Conservation (phyloP, 92 coral and sea anemone genomes). For the Desmophyllum pertusum region DNA sequence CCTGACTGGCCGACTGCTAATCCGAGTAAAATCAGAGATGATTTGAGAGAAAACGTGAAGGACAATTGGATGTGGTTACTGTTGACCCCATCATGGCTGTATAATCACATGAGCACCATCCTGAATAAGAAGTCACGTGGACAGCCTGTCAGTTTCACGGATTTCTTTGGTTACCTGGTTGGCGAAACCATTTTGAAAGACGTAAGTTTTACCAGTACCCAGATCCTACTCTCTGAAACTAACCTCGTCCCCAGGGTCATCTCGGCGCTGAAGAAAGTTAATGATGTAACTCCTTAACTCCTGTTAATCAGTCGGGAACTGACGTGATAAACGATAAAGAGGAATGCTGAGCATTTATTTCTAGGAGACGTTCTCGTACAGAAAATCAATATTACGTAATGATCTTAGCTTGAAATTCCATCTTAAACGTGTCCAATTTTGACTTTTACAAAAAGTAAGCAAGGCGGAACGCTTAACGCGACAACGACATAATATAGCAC, state of each 20-base stretch:
- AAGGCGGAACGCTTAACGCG: no score
- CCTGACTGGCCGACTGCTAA: conserved; percentile 62
- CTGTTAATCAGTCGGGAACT: no score
- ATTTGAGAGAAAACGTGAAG: conserved; percentile 52
- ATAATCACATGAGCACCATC: conserved; percentile 38
- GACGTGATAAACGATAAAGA: no score
- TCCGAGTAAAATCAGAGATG: conserved; percentile 48
- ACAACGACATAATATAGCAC: no score
- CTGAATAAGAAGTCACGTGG: conserved; percentile 54
- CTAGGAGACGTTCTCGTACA: no score
- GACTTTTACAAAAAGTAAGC: no score
- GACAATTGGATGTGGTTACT: conserved; percentile 49
- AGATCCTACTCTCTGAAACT: not conserved
- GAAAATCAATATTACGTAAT: no score
- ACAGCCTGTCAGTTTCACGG: conserved; percentile 79
- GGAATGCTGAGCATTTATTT: no score
- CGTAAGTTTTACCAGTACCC: conserved; percentile 28
- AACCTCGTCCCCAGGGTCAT: not conserved
- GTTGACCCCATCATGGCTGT: conserved; percentile 62
- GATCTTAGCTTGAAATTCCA: no score
- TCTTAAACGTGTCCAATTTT: no score
- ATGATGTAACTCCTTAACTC: no score
- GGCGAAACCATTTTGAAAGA: conserved; percentile 71
- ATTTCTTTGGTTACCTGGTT: conserved; percentile 74
- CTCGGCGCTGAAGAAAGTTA: not conserved